Evolutionary conservation across 2,888 invertebrate species (phyloP).

Genomic region (Drosophila ustulata): DNA sequence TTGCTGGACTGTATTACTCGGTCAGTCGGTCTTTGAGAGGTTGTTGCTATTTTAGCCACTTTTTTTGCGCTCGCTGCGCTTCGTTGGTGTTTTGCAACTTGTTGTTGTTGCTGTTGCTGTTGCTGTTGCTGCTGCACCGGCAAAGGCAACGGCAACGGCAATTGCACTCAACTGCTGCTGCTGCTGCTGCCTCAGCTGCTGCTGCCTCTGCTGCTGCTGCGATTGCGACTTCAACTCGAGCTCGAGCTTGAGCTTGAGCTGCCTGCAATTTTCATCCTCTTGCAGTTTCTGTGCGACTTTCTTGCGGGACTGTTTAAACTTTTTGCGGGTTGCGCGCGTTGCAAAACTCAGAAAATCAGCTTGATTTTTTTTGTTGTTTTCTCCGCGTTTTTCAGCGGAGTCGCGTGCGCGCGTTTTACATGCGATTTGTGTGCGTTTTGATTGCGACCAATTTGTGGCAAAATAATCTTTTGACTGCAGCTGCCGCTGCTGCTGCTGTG

Average conservation of each 20-base stretch:
- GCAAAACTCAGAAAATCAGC: slow-evolving; percentile 37
- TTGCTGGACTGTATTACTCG: slow-evolving; percentile 85
- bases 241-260: slow-evolving; percentile 62
- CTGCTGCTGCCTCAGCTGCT: slow-evolving; percentile 16
- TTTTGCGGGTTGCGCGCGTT: slow-evolving; percentile 81
- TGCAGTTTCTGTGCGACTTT: slow-evolving; percentile 85
- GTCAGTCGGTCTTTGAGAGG: slow-evolving; percentile 86
- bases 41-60: slow-evolving; percentile 84
- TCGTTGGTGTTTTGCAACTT: slow-evolving; percentile 69
- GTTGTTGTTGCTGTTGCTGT: slow-evolving; percentile 58
- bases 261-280: slow-evolving; percentile 83
- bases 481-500: slow-evolving; percentile 37
- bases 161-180: slow-evolving; percentile 69
- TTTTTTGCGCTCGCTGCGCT: slow-evolving; percentile 58
- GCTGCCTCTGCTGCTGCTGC: slow-evolving; percentile 43
- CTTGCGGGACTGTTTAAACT: slow-evolving; percentile 85
- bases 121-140: slow-evolving; percentile 55
- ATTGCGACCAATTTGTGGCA: slow-evolving; percentile 4
- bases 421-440: slow-evolving; percentile 50
- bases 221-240: slow-evolving; percentile 48
- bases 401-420: slow-evolving; percentile 68
- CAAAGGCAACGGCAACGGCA: slow-evolving; percentile 70
- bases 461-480: slow-evolving; percentile 42
- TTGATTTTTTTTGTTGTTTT: slow-evolving; percentile 18
- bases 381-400: slow-evolving; percentile 40